phyloP scores from a whole-genome alignment of 2,113 vertebrate genomes.

The Tinamus guttatus region DNA sequence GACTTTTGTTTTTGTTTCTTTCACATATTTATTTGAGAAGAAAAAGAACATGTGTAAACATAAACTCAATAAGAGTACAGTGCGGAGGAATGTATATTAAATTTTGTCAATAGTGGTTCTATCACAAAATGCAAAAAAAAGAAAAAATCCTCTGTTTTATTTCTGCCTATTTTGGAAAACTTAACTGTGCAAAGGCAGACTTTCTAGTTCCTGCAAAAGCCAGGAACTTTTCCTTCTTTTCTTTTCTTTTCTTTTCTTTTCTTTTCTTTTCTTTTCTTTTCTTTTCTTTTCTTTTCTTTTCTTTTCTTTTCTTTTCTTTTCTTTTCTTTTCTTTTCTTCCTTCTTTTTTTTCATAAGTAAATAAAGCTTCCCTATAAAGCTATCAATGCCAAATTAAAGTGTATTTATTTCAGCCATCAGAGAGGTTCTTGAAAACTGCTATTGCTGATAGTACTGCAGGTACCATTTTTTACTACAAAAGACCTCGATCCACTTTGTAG shows the following conservation, averaged over 20 bases:
- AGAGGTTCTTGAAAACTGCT: not conserved
- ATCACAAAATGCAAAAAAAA: not conserved
- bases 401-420: not conserved
- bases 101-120: not conserved
- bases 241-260: not conserved
- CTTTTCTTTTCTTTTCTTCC: too few relatives aligned
- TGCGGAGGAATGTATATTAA: not conserved
- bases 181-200: not conserved
- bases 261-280: too few relatives aligned
- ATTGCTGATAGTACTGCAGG: not conserved
- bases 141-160: not conserved
- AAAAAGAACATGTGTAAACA: not conserved
- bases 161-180: not conserved
- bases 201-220: not conserved
- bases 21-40: not conserved
- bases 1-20: not conserved
- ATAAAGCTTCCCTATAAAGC: not conserved
- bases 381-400: not conserved
- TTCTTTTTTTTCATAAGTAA: not conserved
- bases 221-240: not conserved
- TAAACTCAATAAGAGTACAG: not conserved
- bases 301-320: not conserved
- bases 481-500: slow-evolving; percentile 15
- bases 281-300: not conserved
- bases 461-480: not conserved